A percentile compares a stretch with the other conserved stretches of the same genome.
Evolutionary conservation across 1,140 invertebrate species (phyloP).

Genomic region (Kradibia gibbosae): DNA sequence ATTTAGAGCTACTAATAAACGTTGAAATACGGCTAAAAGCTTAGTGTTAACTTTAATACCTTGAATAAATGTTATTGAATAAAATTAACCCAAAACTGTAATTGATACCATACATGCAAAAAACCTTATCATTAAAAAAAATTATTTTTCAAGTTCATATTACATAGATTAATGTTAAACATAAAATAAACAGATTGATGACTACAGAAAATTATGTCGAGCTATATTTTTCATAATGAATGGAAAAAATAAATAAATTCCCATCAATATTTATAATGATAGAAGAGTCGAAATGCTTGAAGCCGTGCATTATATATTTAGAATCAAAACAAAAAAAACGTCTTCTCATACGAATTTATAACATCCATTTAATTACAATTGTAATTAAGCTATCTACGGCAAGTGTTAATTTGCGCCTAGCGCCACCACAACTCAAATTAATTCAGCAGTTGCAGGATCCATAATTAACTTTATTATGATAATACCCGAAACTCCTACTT

Average conservation of each 20-base stretch:
- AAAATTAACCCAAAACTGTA: too few relatives aligned
- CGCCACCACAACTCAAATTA: constrained; percentile 32
- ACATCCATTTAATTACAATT: constrained; percentile 28
- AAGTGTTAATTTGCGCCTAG: constrained; percentile 28
- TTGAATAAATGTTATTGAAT: too few relatives aligned
- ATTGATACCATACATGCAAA: too few relatives aligned
- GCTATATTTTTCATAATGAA: not conserved
- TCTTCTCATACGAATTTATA: constrained; percentile 13
- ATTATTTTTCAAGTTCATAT: too few relatives aligned
- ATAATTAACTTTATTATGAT: constrained; percentile 47
- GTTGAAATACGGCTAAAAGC: too few relatives aligned
- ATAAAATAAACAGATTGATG: too few relatives aligned
- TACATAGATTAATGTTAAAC: too few relatives aligned
- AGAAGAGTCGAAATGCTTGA: not conserved
- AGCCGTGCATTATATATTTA: not conserved
- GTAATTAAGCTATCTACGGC: constrained; percentile 41
- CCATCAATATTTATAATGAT: not conserved
- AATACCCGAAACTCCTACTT: constrained; percentile 41
- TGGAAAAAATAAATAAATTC: not conserved
- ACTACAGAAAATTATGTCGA: not conserved
- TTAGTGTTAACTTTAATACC: too few relatives aligned
- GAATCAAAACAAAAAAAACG: not conserved
- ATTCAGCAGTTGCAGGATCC: constrained; percentile 28
- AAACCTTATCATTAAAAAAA: too few relatives aligned
- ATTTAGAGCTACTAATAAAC: too few relatives aligned